Evolutionary conservation across 2,888 invertebrate genomes (phyloP), one percentile per base, ranked within the genome.

Genomic region (Erebia epiphron): DNA sequence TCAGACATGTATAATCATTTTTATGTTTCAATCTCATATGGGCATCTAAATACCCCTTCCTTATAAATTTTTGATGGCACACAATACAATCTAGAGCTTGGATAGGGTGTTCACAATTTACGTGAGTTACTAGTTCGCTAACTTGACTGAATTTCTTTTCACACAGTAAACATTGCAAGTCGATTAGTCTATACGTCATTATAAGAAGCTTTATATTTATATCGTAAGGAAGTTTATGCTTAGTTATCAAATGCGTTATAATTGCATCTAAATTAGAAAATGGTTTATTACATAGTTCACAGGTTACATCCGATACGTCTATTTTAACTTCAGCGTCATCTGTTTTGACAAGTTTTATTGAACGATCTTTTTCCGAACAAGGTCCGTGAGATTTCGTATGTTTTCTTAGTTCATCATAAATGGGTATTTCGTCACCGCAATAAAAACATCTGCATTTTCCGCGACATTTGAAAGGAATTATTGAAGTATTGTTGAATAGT

Each of bases 381-480:
- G 75, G 74, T 1, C 88, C 86, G 73, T 92, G 92, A 0, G 77
- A 76, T 73, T 81, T 79, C 0, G 87, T 89, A 67, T 92, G 91
- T 46, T 82, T 81, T 69, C 81, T 81, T 18, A 91, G 77, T 50
- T 80, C 78, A 43, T 76, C 73, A 69, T 83, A 83, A 35, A 80
- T 77, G 0, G 78, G 72, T 11, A 83, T 72, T 75, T 86, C 85
- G 18, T 85, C 82, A 1, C 88, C 89, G 69, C 92, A 92, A 79
- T 87, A 91, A 79, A 89, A 91, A 72, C 92, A 92, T 73, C 89
- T 77, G 72, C 86, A 90, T 80, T 87, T 89, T 0, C 86, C 86
- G 0, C 89, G 84, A 86, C 87, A 90, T 82, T 91, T 91, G 79
- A 92, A 91, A 1, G 92, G 92, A 73, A 90, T 82, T 56, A 91